Evolutionary conservation across 1,140 invertebrate species (phyloP).

Genomic region (Metaphire vulgaris): DNA sequence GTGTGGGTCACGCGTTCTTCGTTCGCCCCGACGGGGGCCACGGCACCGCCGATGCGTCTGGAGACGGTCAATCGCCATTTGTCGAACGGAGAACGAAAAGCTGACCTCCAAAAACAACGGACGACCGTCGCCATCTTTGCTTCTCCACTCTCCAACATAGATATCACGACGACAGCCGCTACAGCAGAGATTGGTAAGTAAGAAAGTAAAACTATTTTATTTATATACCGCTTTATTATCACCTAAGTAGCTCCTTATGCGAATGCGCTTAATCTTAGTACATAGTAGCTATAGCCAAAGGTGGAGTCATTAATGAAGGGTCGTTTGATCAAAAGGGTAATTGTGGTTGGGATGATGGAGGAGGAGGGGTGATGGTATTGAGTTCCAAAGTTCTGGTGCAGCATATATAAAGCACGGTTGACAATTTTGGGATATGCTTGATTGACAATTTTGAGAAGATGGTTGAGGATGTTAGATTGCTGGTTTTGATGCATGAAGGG

Average conservation of each 20-base stretch:
- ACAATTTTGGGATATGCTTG: too few relatives aligned
- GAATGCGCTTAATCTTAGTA: background rate
- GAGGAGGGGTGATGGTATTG: too few relatives aligned
- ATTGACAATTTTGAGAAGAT: too few relatives aligned
- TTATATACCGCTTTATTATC: background rate
- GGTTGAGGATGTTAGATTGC: too few relatives aligned
- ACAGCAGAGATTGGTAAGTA: background rate
- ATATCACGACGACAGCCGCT: background rate
- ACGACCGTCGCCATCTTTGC: background rate
- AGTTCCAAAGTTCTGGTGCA: too few relatives aligned
- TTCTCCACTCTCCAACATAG: background rate
- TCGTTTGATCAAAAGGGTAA: background rate
- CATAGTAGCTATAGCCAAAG: background rate
- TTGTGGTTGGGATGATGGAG: too few relatives aligned
- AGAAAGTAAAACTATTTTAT: background rate
- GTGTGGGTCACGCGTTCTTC: background rate
- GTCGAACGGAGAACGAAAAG: background rate
- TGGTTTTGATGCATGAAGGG: too few relatives aligned
- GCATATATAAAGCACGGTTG: too few relatives aligned
- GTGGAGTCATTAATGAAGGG: background rate
- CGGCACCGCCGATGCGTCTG: background rate
- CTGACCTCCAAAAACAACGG: background rate
- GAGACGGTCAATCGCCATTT: background rate
- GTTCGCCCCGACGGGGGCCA: background rate
- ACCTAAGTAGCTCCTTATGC: background rate